A percentile compares a stretch with the other conserved stretches of the same genome.
Conservation (phyloP, 2,797 vertebrate genomes). For the Labroides dimidiatus region DNA sequence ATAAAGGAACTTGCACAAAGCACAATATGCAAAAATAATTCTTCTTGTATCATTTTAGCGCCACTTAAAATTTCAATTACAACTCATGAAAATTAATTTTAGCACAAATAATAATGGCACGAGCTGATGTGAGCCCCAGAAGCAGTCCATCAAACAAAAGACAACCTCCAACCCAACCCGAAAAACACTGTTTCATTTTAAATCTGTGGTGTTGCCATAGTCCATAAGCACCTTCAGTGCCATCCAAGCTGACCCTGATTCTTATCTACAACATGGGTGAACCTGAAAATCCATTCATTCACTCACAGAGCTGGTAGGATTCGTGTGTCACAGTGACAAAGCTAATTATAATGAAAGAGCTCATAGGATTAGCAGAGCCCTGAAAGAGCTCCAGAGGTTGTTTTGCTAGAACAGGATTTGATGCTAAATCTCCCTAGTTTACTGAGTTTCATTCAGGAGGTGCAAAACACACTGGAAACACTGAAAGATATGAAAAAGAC, state of each 20-base stretch:
- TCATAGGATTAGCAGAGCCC: conserved; percentile 27
- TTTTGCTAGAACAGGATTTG: conserved; percentile 11
- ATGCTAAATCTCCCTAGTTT: conserved; percentile 12
- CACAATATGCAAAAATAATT: too few species aligned
- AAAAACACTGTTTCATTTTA: too few species aligned
- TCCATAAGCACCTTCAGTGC: neutral
- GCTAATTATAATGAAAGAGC: conserved; percentile 20
- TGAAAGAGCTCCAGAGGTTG: conserved; percentile 3
- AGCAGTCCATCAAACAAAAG: too few species aligned
- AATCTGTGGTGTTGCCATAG: neutral
- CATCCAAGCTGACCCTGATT: neutral
- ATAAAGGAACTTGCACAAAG: too few species aligned
- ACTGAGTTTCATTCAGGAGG: conserved; percentile 13
- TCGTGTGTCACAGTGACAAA: conserved; percentile 20
- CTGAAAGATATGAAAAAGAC: too few species aligned
- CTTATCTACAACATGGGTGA: neutral
- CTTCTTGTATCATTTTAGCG: too few species aligned
- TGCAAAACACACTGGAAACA: neutral
- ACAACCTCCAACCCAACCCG: too few species aligned
- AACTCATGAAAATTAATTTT: too few species aligned
- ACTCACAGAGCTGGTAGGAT: conserved; percentile 30
- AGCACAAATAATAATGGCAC: too few species aligned
- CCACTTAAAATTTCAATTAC: too few species aligned
- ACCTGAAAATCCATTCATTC: conserved; percentile 23
- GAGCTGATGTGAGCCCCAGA: too few species aligned